phyloP scores from a whole-genome alignment of 2,888 invertebrate species.

The Heterodera filipjevi region DNA sequence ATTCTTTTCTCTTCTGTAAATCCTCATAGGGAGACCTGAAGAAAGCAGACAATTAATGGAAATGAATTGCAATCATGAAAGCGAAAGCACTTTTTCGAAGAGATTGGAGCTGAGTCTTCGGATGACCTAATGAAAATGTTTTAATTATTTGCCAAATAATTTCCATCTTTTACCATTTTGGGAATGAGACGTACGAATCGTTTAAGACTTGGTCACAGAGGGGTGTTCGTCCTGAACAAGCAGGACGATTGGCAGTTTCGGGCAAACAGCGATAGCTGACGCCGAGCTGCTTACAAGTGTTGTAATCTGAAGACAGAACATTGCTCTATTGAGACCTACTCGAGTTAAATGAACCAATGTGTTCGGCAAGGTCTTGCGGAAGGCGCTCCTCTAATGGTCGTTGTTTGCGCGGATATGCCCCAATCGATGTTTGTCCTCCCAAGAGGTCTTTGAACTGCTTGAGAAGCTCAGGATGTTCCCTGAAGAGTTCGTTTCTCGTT shows the following conservation, averaged over 20 bases:
- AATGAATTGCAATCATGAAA: background rate
- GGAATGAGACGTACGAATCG: constrained; percentile 97
- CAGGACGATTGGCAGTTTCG: constrained; percentile 76
- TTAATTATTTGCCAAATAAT: constrained; percentile 80
- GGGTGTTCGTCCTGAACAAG: constrained; percentile 87
- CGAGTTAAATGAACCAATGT: constrained; percentile 26
- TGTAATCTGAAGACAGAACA: constrained; percentile 72
- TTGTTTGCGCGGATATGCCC: constrained; percentile 14
- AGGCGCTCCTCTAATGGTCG: constrained; percentile 30
- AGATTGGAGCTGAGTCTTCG: constrained; percentile 96
- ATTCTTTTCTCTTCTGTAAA: constrained; percentile 68
- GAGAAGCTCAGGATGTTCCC: constrained; percentile 81
- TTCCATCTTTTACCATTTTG: constrained; percentile 90
- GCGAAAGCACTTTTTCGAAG: constrained; percentile 90
- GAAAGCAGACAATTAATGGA: background rate
- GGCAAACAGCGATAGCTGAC: constrained; percentile 96
- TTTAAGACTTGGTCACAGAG: constrained; percentile 92
- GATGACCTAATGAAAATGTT: constrained; percentile 76
- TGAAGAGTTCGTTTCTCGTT: constrained; percentile 41
- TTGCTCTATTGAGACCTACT: background rate
- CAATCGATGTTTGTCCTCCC: constrained; percentile 65
- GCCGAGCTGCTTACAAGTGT: constrained; percentile 90
- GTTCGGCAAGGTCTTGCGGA: constrained; percentile 25
- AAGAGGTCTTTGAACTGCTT: constrained; percentile 80
- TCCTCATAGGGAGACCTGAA: constrained; percentile 76